Evolutionary conservation across 2,113 vertebrate genomes (phyloP), one percentile per base, ranked within the genome.

Genomic region (Hippocampus mohnikei): DNA sequence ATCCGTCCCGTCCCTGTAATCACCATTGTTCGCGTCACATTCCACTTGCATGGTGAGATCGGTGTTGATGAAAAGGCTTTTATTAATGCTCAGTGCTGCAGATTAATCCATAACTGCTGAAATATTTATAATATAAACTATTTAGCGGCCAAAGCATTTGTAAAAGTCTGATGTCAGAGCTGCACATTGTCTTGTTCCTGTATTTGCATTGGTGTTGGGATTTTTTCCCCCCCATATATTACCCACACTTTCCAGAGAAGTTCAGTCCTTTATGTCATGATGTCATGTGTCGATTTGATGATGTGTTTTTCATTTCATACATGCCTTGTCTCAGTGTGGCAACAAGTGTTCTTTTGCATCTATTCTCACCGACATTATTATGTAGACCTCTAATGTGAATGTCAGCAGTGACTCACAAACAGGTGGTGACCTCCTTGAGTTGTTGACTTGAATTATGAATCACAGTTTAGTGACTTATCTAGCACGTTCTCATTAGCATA

Each of bases 51-150:
- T 87, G 85, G 68, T 13, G 59, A 67, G 42, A 55, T 59, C 53
- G 59, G 65, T 86, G 80, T 84, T 78, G 13, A 42, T 52, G 33
- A 18, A 60, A 78, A 84, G 81, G 80, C 85, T 88, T 91, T 90
- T 88, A 87, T 71, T 83, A 83, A 86, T 88, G 84, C 79, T 83
- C 20, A 63, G 44, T 33, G 52, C 77, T 79, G 77, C 66, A 79
- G 81, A 76, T 72, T 7, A 50, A 67, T 20, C 48, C 27, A 42
- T 48, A 63, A 21, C 50, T 50, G 3, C 8, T 23, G 8, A 23
- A 55, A 23, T 8, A 23, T n/a, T 55, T 23, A 23, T 23, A 1
- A 52, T 9, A 44, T 37, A 37, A 56, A 16, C 12, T 42, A 25
- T 76, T 79, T 77, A 67, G 52, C n/a, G 11, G 46, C 37, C 52